phyloP scores from a whole-genome alignment of 2,888 invertebrate species.

The Orthosia cruda region DNA sequence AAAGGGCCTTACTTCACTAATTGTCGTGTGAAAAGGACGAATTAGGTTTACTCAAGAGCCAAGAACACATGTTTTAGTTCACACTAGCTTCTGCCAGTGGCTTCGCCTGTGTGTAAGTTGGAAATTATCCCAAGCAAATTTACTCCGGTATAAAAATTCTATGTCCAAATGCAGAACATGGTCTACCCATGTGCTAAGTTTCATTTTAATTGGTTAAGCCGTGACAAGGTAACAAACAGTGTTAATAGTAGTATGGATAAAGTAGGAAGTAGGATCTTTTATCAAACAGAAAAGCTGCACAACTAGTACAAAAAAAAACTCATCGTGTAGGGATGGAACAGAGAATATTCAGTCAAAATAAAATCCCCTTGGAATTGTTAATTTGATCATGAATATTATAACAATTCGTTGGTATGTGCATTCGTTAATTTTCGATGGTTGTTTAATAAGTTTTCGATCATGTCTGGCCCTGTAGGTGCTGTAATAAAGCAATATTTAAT shows the following conservation, averaged over 20 bases:
- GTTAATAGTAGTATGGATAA: too few species aligned
- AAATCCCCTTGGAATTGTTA: slow-evolving; percentile 29
- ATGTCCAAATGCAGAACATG: not conserved
- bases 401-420: slow-evolving; percentile 21
- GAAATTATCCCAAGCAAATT: too few species aligned
- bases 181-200: not conserved
- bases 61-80: slow-evolving; percentile 35
- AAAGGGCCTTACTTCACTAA: slow-evolving; percentile 41
- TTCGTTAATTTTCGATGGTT: slow-evolving; percentile 21
- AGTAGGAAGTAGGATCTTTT: not conserved
- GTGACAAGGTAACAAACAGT: too few species aligned
- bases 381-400: slow-evolving; percentile 44
- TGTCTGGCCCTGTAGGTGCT: not conserved
- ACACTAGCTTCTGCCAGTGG: not conserved
- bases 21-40: slow-evolving; percentile 50
- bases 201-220: not conserved
- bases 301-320: not conserved
- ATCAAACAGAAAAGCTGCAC: slow-evolving; percentile 8
- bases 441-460: slow-evolving; percentile 4
- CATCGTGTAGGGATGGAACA: not conserved
- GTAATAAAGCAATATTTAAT: not conserved
- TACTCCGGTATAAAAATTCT: not conserved
- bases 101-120: not conserved
- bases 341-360: slow-evolving; percentile 11
- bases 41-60: slow-evolving; percentile 39